Evolutionary conservation across 2,797 vertebrate genomes (phyloP), one percentile per base, ranked within the genome.

Genomic region (Rachycentron canadum): DNA sequence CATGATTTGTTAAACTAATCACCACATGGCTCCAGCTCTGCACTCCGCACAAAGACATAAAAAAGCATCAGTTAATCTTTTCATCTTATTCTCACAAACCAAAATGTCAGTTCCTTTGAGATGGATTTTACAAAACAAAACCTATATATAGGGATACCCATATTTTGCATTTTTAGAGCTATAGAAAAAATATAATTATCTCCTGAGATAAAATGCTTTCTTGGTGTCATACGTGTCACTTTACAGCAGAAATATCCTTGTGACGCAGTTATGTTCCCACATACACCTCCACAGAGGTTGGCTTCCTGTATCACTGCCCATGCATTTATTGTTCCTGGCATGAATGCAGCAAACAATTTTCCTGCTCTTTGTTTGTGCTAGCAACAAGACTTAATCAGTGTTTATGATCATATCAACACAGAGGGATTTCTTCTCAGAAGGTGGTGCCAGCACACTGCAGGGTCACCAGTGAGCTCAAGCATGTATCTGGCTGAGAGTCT

Each of bases 321-420:
- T 4, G 0, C 34, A 56, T 82, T 82, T 79, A 55, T 88, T 83
- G 67, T 91, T 85, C 19, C 50, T 71, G 56, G 47, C 58, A 71
- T 63, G 50, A 70, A 28, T 25, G 28, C 6, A 69, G 59, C 55
- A 72, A 74, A 66, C 30, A 4, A 52, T 81, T 89, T 81, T 68
- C 72, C 49, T 49, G 45, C 41, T 71, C 56, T 59, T 73, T 84
- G 69, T 43, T 74, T 69, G 58, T 57, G 52, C 28, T 47, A 69
- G 28, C 4, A 1, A 76, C n/a, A 62, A 65, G 6, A 49, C 32
- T 32, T 74, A 79, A 90, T 90, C 83, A 81, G 62, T 47, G 58
- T 78, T 83, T 75, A 30, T 30, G 53, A 88, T 90, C 62, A 26
- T n/a, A 50, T 78, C 84, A 82, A 77, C 67, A 62, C 63, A 45